phyloP scores from a whole-genome alignment of 1,140 invertebrate genomes.

The Doryteuthis pealeii region DNA sequence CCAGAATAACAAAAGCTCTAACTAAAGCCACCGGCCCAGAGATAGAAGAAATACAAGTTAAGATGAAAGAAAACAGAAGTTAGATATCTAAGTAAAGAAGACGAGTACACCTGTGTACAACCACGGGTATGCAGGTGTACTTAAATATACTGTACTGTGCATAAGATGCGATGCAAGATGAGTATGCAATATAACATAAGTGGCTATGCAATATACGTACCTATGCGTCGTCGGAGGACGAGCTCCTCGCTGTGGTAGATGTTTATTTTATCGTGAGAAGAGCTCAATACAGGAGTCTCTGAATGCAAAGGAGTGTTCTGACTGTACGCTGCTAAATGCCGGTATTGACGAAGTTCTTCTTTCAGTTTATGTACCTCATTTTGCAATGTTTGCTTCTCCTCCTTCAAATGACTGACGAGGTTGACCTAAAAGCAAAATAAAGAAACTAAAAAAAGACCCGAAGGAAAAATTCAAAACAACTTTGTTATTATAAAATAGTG shows the following conservation, averaged over 20 bases:
- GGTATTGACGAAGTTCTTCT: neutral
- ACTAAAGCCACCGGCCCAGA: too few species aligned
- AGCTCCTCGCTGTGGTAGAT: neutral
- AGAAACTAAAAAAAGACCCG: conserved; percentile 6
- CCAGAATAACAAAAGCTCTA: too few species aligned
- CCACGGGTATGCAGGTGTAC: too few species aligned
- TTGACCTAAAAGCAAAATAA: conserved; percentile 16
- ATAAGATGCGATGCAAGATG: too few species aligned
- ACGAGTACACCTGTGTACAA: too few species aligned
- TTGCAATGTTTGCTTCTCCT: neutral
- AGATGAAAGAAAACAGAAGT: too few species aligned
- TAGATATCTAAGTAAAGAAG: too few species aligned
- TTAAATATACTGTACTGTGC: too few species aligned
- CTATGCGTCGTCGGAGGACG: neutral
- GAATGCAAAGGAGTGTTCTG: neutral
- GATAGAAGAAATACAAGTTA: too few species aligned
- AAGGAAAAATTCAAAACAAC: conserved; percentile 16
- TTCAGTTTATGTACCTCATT: neutral
- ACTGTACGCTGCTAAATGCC: neutral
- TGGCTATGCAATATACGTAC: too few species aligned
- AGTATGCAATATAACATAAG: too few species aligned
- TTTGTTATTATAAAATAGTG: conserved; percentile 14
- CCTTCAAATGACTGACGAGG: conserved; percentile 6
- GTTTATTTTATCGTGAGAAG: neutral
- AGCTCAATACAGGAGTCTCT: neutral